Base-by-base conservation (phyloP, 2,113 vertebrate genomes). In the Mormyrus iriodes region DNA sequence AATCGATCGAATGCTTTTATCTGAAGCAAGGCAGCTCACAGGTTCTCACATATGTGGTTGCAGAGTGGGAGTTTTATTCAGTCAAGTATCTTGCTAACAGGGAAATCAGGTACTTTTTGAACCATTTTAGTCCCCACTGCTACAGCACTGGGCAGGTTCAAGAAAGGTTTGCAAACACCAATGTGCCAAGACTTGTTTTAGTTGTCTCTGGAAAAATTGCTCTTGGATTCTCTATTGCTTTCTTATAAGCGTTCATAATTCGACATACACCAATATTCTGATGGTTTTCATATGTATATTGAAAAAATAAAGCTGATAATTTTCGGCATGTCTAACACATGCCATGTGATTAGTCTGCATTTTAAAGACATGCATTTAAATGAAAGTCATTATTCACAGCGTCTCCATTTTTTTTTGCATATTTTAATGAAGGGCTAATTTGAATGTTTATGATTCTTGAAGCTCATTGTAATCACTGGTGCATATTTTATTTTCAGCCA, bases 331-430 rank as follows among this genome's bases (percentile, higher is more conserved):
- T 44, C 49, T 51, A 89, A 65, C 65, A 61, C 88, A 44, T 58
- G 49, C 9, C 69, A 65, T 31, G 46, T 69, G 7, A 84, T 86
- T 46, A 58, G 89, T 35, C 17, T 42, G 42, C 39, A 2, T 51
- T 52, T 51, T 84, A 31, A 49, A 49, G 39, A 27, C 58, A 90
- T 92, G 86, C 89, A 90, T 91, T 92, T 87, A 91, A 90, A 91
- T 87, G 79, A 27, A 73, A 69, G 61, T 91, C 84, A 90, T 90
- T 88, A 88, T 24, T 24, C 52, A 35, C 52, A n/a, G 2, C 55
- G 83, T 79, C 39, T 24, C 10, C 31, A 2, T 42, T 58, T 84
- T 88, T 44, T 53, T 1, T 27, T 79, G 44, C 5, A 88, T 17
- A 49, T 88, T 65, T 88, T 69, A 65, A 65, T 51, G 39, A 88